Evolutionary conservation across 2,888 invertebrate species (phyloP).

Genomic region (Eupithecia exiguata): DNA sequence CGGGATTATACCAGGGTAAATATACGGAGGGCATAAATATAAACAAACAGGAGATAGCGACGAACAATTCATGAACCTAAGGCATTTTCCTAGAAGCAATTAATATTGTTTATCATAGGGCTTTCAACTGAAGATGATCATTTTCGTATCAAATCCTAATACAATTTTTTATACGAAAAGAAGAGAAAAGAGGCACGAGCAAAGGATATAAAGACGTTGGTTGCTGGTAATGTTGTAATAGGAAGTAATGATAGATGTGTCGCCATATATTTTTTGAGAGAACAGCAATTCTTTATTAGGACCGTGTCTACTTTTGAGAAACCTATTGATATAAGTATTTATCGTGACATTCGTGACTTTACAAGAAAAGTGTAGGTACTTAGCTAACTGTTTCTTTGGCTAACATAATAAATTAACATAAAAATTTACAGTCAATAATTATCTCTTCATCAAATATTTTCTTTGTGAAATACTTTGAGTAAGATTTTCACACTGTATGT

Average conservation of each 20-base stretch:
- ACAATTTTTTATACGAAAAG: background rate
- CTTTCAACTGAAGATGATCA: background rate
- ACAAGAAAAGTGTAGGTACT: background rate
- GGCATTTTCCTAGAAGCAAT: background rate
- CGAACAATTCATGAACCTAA: background rate
- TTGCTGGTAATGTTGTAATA: background rate
- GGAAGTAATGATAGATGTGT: background rate
- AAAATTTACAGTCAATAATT: background rate
- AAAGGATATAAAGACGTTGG: background rate
- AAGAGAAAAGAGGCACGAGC: background rate
- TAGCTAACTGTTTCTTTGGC: background rate
- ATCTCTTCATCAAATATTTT: background rate
- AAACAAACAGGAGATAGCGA: constrained; percentile 11
- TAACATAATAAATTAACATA: background rate
- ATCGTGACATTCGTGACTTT: background rate
- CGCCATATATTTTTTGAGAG: background rate
- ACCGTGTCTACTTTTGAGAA: background rate
- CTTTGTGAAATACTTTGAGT: constrained; percentile 17
- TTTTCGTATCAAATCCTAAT: background rate
- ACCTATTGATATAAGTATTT: background rate
- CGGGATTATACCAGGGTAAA: constrained; percentile 5
- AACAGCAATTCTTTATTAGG: background rate
- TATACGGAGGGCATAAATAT: constrained; percentile 6
- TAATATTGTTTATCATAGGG: background rate
- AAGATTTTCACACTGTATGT: constrained; percentile 34